These are phyloP conservation scores for Hypsopygia costalis DNA, from an alignment of 2,888 invertebrate species.

Conservation along the genomic window DNA sequence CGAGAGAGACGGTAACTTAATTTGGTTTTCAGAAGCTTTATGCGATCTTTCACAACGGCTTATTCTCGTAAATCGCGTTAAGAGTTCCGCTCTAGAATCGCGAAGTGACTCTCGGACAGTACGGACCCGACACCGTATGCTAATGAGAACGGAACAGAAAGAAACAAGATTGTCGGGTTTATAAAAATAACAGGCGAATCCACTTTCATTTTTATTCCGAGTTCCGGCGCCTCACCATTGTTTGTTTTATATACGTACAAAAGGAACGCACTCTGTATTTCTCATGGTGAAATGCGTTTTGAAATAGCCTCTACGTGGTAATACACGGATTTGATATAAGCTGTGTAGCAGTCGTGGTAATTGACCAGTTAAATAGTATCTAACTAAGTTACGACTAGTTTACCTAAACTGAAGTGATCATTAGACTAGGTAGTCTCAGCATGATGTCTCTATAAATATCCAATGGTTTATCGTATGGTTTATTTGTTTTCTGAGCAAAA, in stretches of 20 bases:
- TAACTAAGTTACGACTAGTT: not conserved
- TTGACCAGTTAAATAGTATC: not conserved
- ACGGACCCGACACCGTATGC: conserved; percentile 23
- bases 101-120: conserved; percentile 23
- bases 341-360: not conserved
- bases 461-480: no score
- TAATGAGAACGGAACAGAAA: conserved; percentile 55
- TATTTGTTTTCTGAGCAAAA: no score
- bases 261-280: conserved; percentile 45
- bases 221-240: conserved; percentile 65
- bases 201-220: conserved; percentile 76
- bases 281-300: conserved; percentile 35
- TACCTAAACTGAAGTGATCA: no score
- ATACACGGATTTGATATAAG: conserved; percentile 3
- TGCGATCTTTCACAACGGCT: conserved; percentile 21
- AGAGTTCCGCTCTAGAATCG: conserved; percentile 28
- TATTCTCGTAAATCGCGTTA: conserved; percentile 38
- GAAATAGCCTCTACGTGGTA: conserved; percentile 36
- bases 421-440: no score
- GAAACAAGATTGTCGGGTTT: conserved; percentile 70
- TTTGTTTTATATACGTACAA: conserved; percentile 46
- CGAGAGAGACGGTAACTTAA: conserved; percentile 25
- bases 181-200: conserved; percentile 73
- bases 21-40: conserved; percentile 26
- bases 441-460: not conserved